phyloP scores from a whole-genome alignment of 2,888 invertebrate species.

The Andrena dorsata region DNA sequence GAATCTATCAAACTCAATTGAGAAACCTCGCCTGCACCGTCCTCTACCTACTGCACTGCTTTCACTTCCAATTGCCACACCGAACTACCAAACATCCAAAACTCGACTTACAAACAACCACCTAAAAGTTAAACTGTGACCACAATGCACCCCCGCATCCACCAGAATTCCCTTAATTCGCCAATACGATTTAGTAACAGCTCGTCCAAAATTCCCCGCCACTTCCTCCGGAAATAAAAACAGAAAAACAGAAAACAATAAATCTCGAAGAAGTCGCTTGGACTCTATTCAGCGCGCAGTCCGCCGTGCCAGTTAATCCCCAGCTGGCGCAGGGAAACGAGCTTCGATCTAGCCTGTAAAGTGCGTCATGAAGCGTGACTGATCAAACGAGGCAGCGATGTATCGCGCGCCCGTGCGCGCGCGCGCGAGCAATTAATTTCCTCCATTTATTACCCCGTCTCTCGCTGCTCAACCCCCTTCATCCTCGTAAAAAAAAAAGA shows the following conservation, averaged over 20 bases:
- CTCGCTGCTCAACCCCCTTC: background rate
- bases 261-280: background rate
- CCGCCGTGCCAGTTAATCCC: slow-evolving; percentile 36
- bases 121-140: too few species aligned
- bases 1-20: too few species aligned
- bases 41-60: too few species aligned
- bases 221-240: too few species aligned
- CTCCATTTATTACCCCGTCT: slow-evolving; percentile 70
- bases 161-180: too few species aligned
- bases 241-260: background rate
- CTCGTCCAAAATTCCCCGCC: background rate
- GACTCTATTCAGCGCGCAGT: background rate
- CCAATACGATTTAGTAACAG: background rate
- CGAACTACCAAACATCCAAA: too few species aligned
- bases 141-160: too few species aligned
- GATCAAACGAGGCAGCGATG: slow-evolving; percentile 65
- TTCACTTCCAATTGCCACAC: too few species aligned
- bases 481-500: slow-evolving; percentile 43
- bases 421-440: slow-evolving; percentile 74
- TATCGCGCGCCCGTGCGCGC: slow-evolving; percentile 61
- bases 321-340: slow-evolving; percentile 37
- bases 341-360: slow-evolving; percentile 45
- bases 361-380: slow-evolving; percentile 57
- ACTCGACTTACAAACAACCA: too few species aligned
- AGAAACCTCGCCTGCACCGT: too few species aligned